Evolutionary conservation across 2,888 invertebrate species (phyloP).

Genomic region (Mylabris sibirica): DNA sequence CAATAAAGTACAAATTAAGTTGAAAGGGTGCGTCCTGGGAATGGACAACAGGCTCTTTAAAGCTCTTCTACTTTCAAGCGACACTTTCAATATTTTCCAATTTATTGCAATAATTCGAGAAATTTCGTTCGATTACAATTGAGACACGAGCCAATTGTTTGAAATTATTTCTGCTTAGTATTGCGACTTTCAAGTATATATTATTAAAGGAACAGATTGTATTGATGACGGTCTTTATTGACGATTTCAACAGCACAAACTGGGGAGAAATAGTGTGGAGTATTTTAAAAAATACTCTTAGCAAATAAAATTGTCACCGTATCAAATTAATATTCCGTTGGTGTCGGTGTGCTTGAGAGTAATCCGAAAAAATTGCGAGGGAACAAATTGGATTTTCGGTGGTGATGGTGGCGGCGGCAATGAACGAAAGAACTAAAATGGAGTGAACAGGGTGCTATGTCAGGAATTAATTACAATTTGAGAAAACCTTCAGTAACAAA

Average conservation of each 20-base stretch:
- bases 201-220: slow-evolving; percentile 12
- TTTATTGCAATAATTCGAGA: slow-evolving; percentile 5
- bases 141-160: background rate
- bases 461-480: slow-evolving; percentile 48
- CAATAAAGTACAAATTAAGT: slow-evolving; percentile 20
- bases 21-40: slow-evolving; percentile 1
- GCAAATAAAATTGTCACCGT: slow-evolving; percentile 31
- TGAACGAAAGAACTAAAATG: background rate
- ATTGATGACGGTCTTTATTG: slow-evolving; percentile 3
- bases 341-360: slow-evolving; percentile 28
- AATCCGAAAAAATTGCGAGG: slow-evolving; percentile 42
- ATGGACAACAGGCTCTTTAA: background rate
- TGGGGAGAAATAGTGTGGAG: slow-evolving; percentile 4
- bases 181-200: slow-evolving; percentile 10
- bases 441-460: slow-evolving; percentile 36
- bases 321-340: slow-evolving; percentile 42
- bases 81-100: background rate
- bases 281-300: slow-evolving; percentile 31
- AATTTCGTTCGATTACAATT: background rate
- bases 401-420: background rate
- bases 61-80: background rate
- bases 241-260: background rate
- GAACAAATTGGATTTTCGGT: slow-evolving; percentile 44
- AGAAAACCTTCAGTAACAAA: slow-evolving; percentile 40
- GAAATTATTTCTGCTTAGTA: background rate